Percentiles rank a stretch among this genome's conserved stretches.
These are phyloP conservation scores for Melanchra persicariae DNA, from an alignment of 2,888 invertebrate genomes.

Conservation along the genomic window DNA sequence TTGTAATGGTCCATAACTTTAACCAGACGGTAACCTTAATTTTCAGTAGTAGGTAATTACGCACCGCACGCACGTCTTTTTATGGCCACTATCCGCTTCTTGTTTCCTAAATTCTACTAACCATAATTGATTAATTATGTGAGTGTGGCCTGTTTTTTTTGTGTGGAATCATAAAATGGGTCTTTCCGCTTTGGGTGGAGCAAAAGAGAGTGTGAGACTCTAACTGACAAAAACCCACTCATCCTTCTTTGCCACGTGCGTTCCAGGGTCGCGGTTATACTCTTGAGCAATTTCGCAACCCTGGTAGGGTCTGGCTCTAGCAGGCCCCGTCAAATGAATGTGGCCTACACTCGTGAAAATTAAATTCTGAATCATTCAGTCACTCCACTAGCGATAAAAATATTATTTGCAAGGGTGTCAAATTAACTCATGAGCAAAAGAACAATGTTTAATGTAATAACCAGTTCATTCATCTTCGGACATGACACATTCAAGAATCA, in stretches of 20 bases:
- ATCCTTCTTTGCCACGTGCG: too few relatives aligned
- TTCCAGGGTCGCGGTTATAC: too few relatives aligned
- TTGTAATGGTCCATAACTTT: constrained; percentile 4
- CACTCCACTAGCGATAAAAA: background rate
- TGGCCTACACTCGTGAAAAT: background rate
- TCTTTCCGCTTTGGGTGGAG: too few relatives aligned
- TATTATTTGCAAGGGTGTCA: background rate
- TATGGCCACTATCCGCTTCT: too few relatives aligned
- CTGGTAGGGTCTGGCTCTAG: too few relatives aligned
- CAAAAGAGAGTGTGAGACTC: too few relatives aligned
- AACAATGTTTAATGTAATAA: background rate
- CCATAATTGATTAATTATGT: background rate
- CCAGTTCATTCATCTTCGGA: background rate
- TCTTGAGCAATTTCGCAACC: too few relatives aligned
- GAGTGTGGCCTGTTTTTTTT: too few relatives aligned
- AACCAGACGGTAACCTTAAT: constrained; percentile 7
- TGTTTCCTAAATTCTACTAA: background rate
- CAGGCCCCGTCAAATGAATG: background rate
- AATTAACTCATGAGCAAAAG: background rate
- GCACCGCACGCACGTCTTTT: background rate
- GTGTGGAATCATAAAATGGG: too few relatives aligned
- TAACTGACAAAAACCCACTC: too few relatives aligned
- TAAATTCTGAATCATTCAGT: background rate
- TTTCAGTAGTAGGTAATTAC: constrained; percentile 5
- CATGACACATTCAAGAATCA: background rate